phyloP scores from a whole-genome alignment of 2,888 invertebrate genomes.

The Cotesia congregata region DNA sequence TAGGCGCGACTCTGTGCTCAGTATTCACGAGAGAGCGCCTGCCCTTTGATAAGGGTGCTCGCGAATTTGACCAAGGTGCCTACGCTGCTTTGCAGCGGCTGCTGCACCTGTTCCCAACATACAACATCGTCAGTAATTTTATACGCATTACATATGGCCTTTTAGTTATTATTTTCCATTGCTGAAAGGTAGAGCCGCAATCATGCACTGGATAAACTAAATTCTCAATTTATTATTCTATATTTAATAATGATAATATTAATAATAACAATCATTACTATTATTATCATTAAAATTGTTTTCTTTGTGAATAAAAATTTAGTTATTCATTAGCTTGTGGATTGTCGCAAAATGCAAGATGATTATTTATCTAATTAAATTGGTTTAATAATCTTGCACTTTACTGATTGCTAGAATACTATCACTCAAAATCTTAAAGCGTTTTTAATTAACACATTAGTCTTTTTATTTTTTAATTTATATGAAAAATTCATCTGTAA shows the following conservation, averaged over 20 bases:
- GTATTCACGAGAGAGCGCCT: slow-evolving; percentile 80
- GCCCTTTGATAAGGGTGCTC: slow-evolving; percentile 99
- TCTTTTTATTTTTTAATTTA: neutral
- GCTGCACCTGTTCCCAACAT: slow-evolving; percentile 85
- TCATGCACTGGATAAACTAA: slow-evolving; percentile 36
- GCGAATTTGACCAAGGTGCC: slow-evolving; percentile 89
- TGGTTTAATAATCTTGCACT: neutral
- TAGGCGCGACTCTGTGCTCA: slow-evolving; percentile 64
- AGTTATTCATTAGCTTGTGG: neutral
- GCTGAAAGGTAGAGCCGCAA: slow-evolving; percentile 41
- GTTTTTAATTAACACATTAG: neutral
- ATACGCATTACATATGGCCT: slow-evolving; percentile 36
- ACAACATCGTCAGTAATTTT: slow-evolving; percentile 52
- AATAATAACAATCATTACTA: neutral
- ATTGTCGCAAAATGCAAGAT: neutral
- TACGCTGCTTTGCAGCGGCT: slow-evolving; percentile 84
- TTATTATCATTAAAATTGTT: neutral
- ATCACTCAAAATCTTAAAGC: neutral
- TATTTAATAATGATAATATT: slow-evolving; percentile 16
- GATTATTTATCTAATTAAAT: slow-evolving; percentile 3
- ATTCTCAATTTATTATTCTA: slow-evolving; percentile 26
- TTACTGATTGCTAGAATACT: neutral
- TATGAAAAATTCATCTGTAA: neutral
- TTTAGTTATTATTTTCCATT: slow-evolving; percentile 46
- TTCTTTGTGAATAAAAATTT: neutral